Evolutionary conservation across 2,797 vertebrate genomes (phyloP).

Genomic region (Cirrhinus mrigala): DNA sequence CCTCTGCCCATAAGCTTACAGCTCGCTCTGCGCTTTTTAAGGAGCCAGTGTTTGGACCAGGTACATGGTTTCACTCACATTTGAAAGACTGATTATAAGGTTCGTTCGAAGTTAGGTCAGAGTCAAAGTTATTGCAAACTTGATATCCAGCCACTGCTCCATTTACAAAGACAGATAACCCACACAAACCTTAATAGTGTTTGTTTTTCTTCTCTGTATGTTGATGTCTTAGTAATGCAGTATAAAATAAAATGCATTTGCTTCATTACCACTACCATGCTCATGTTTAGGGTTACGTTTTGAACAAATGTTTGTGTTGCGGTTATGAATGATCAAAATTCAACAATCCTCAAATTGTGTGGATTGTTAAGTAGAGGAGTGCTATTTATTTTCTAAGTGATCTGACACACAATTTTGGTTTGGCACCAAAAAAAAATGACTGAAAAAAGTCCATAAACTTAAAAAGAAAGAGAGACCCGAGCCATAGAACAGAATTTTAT

Average conservation of each 20-base stretch:
- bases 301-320: not conserved
- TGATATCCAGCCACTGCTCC: not conserved
- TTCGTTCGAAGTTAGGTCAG: not conserved
- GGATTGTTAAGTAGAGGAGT: not conserved
- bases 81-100: not conserved
- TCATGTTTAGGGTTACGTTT: not conserved
- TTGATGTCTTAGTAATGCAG: not conserved
- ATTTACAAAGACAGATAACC: not conserved
- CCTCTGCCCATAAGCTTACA: conserved; percentile 95
- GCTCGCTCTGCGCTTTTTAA: conserved; percentile 90
- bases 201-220: not conserved
- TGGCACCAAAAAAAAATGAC: not conserved
- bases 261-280: not conserved
- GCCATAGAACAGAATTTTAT: not conserved
- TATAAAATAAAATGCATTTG: not conserved
- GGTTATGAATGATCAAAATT: not conserved
- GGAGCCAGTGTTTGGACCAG: conserved; percentile 96
- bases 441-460: not conserved
- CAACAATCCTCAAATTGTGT: not conserved
- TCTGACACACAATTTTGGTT: not conserved
- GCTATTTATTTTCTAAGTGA: not conserved
- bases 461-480: not conserved
- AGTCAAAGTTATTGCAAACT: conserved; percentile 8
- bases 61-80: conserved; percentile 70
- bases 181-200: not conserved